Percentiles rank a stretch among this genome's conserved stretches.
phyloP scores from a whole-genome alignment of 2,888 invertebrate genomes.

The Drosophila rellima region DNA sequence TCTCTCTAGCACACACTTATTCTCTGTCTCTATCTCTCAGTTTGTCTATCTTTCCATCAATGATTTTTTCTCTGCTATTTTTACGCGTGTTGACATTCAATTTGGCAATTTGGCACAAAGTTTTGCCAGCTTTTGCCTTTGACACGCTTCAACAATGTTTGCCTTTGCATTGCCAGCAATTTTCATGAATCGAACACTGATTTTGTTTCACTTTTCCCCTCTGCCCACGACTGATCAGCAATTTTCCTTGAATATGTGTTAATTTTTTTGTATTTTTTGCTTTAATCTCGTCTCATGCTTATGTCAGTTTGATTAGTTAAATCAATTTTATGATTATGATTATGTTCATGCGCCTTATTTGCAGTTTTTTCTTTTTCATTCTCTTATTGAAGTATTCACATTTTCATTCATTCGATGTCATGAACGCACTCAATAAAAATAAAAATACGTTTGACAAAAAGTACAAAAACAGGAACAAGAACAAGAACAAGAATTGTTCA shows the following conservation, averaged over 20 bases:
- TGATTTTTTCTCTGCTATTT: conserved; percentile 58
- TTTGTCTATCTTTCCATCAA: conserved; percentile 11
- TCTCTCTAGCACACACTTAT: conserved; percentile 26
- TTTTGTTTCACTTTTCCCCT: conserved; percentile 38
- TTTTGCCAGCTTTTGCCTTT: conserved; percentile 67
- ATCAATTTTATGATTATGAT: conserved; percentile 73
- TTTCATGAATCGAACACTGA: conserved; percentile 76
- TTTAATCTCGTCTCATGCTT: conserved; percentile 49
- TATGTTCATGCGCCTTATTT: conserved; percentile 56
- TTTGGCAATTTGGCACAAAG: conserved; percentile 78
- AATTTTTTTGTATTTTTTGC: conserved; percentile 53
- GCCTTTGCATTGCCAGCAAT: conserved; percentile 64
- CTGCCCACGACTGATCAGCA: not conserved
- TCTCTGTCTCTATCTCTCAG: conserved; percentile 1
- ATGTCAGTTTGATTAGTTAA: conserved; percentile 73
- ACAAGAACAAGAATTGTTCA: conserved; percentile 16
- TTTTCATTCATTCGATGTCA: conserved; percentile 51
- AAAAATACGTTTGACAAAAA: conserved; percentile 28
- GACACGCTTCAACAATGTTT: conserved; percentile 59
- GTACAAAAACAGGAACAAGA: conserved; percentile 10
- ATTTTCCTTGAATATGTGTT: conserved; percentile 72
- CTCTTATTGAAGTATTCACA: conserved; percentile 21
- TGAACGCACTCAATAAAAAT: conserved; percentile 54
- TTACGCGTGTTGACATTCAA: conserved; percentile 82
- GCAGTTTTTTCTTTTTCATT: not conserved